A percentile compares a stretch with the other conserved stretches of the same genome.
phyloP scores from a whole-genome alignment of 2,113 vertebrate species.

The Campylorhamphus procurvoides region DNA sequence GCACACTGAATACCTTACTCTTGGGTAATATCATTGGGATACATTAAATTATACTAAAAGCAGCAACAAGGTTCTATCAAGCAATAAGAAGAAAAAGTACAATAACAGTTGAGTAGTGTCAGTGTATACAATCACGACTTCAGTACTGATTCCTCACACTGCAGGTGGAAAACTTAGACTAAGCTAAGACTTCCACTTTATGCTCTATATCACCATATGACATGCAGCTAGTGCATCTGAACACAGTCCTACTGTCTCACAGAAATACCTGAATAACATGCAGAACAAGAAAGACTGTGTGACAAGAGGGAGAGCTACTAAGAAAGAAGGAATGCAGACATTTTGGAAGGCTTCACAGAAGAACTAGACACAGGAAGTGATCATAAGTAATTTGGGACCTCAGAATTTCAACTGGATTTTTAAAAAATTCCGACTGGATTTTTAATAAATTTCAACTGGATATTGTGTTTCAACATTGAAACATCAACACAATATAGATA shows the following conservation, averaged over 20 bases:
- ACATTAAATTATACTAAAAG: background rate
- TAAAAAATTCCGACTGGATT: background rate
- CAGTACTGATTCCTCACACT: background rate
- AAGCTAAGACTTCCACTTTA: background rate
- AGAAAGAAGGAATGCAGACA: background rate
- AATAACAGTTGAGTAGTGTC: background rate
- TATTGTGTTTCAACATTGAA: background rate
- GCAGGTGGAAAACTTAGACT: background rate
- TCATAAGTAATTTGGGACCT: background rate
- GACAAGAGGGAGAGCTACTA: background rate
- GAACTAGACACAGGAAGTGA: background rate
- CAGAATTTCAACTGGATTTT: background rate
- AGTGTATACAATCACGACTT: background rate
- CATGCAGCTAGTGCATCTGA: background rate
- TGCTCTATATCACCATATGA: background rate
- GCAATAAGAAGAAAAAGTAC: background rate
- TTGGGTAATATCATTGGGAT: background rate
- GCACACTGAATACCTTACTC: background rate
- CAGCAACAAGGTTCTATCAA: background rate
- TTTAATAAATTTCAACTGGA: background rate
- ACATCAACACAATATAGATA: background rate
- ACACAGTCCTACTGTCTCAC: background rate
- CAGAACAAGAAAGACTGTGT: background rate
- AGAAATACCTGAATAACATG: background rate
- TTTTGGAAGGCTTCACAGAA: background rate